A percentile compares a stretch with the other conserved stretches of the same genome.
Evolutionary conservation across 2,797 vertebrate genomes (phyloP).

Genomic region (Sandelia bainsii): DNA sequence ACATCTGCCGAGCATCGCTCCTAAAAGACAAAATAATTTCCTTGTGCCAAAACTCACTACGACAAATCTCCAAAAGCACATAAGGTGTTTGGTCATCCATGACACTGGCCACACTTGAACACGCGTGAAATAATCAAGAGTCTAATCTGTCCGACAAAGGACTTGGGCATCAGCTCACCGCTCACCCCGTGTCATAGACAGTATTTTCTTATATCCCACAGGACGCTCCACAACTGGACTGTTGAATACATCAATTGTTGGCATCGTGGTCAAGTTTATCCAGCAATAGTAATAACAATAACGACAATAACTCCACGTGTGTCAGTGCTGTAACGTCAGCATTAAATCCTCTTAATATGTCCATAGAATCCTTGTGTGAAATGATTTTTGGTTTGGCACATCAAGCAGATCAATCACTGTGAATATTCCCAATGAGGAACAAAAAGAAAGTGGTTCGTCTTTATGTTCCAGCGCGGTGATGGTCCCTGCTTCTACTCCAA

Average conservation of each 20-base stretch:
- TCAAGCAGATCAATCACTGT: constrained; percentile 7
- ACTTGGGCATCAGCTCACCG: constrained; percentile 32
- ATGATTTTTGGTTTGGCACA: not conserved
- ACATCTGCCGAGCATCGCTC: constrained; percentile 36
- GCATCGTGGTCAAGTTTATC: constrained; percentile 12
- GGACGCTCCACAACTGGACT: constrained; percentile 11
- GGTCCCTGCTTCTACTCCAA: constrained; percentile 12
- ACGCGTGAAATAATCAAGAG: constrained; percentile 49
- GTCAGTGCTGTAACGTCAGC: constrained; percentile 5
- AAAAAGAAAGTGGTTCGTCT: not conserved
- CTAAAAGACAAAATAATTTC: constrained; percentile 53
- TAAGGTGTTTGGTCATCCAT: constrained; percentile 4
- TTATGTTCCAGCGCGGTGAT: constrained; percentile 25
- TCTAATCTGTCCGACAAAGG: constrained; percentile 35
- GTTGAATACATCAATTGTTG: constrained; percentile 41
- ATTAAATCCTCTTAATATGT: constrained; percentile 47
- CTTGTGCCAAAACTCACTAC: constrained; percentile 26
- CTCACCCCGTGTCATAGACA: constrained; percentile 30
- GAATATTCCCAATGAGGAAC: not conserved
- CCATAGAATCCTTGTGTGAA: constrained; percentile 37
- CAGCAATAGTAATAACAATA: constrained; percentile 11
- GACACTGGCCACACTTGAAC: constrained; percentile 32
- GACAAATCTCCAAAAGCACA: not conserved
- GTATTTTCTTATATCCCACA: constrained; percentile 26
- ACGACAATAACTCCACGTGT: constrained; percentile 59